Evolutionary conservation across 30 jellyfish, hydroid and myxozoan species (phyloP), one percentile per base, ranked within the genome.

Genomic region (Aurelia sp.): DNA sequence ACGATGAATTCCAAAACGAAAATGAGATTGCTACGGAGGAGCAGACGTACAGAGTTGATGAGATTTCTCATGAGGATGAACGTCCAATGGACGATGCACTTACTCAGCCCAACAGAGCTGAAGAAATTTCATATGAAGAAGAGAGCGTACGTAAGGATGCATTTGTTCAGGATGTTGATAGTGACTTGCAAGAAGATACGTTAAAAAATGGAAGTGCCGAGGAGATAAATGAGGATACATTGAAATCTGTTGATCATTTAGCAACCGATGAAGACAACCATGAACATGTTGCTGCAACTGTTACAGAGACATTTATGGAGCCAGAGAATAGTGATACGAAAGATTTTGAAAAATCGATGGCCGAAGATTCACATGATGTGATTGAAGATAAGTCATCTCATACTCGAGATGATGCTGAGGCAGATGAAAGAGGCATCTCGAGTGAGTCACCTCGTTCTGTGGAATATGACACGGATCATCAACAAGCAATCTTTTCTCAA

Each of bases 21-120:
- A 33, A 31, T 12, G 78, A 44, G 15, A 44, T 44, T 44, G 13
- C 55, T 44, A 44, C 41, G 13, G 55, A 65, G 50, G 50, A 65
- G 76, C 41, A 20, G 76, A 37, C 68, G 7, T 76, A 19, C 23
- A 22, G 30, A 23, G 66, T 76, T 51, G 86, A 44, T 44, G 55
- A 44, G 10, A 44, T 44, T 44, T 44, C 17, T 44, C 55, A 44
- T 1, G 55, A 44, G 55, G 55, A 44, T 1, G 55, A 44, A 44
- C 55, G 55, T 13, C 55, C 55, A 44, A 44, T 44, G 8, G 55
- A 8, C 15, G 55, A 44, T 10, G 55, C 55, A 9, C 10, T 44
- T 44, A 44, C 55, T 44, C 55, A 44, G 55, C 55, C 55, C 13
- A 2, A 9, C 55, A 44, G 55, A 44, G 55, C 55, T 4, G 55